Evolutionary conservation across 2,888 invertebrate species (phyloP).

Genomic region (Eupithecia centaureata): DNA sequence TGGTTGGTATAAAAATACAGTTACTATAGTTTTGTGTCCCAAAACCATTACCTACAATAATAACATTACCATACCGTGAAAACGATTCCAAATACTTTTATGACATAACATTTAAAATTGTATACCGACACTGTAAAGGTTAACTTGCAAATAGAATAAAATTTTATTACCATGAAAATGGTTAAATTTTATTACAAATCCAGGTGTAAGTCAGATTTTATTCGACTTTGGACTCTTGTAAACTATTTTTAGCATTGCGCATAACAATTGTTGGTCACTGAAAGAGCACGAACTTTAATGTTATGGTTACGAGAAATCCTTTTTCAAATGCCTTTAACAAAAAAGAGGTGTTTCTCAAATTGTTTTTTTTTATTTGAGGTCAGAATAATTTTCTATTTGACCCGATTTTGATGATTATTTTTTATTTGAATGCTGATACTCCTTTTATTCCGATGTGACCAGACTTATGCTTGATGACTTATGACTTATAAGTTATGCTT

Average conservation of each 20-base stretch:
- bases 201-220: slow-evolving; percentile 31
- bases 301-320: neutral
- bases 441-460: too few relatives aligned
- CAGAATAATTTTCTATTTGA: too few relatives aligned
- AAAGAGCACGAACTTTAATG: slow-evolving; percentile 2
- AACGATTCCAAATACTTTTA: slow-evolving; percentile 39
- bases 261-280: slow-evolving; percentile 23
- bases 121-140: slow-evolving; percentile 36
- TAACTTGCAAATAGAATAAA: slow-evolving; percentile 41
- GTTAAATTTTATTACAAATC: slow-evolving; percentile 39
- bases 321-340: too few relatives aligned
- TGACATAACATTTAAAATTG: slow-evolving; percentile 38
- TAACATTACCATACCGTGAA: slow-evolving; percentile 9
- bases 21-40: neutral
- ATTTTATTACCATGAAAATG: slow-evolving; percentile 40
- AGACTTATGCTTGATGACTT: too few relatives aligned
- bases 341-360: too few relatives aligned
- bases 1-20: neutral
- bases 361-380: too few relatives aligned
- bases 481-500: too few relatives aligned
- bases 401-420: too few relatives aligned
- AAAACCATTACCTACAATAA: neutral
- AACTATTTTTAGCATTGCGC: slow-evolving; percentile 19
- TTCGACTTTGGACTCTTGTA: slow-evolving; percentile 17
- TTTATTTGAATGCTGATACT: too few relatives aligned